These are phyloP conservation scores for Glossophaga mutica DNA, from an alignment of 2,797 vertebrate genomes.

Conservation along the genomic window DNA sequence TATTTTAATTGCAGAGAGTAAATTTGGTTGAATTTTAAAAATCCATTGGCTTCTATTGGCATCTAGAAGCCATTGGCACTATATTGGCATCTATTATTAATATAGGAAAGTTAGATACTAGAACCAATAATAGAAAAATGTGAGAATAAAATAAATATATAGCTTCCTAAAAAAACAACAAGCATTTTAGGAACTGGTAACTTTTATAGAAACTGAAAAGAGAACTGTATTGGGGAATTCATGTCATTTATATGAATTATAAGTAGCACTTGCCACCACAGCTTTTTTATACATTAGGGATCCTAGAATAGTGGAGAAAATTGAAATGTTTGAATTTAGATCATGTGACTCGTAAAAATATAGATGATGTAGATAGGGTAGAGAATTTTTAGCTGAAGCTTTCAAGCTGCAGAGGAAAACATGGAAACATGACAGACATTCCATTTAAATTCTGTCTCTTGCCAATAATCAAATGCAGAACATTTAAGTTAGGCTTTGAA, in stretches of 20 bases:
- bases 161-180: not conserved
- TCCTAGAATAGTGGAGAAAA: not conserved
- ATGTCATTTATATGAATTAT: not conserved
- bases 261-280: not conserved
- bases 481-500: not conserved
- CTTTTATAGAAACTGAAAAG: constrained; percentile 17
- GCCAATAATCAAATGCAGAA: not conserved
- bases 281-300: not conserved
- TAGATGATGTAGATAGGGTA: not conserved
- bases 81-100: not conserved
- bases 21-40: not conserved
- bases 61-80: too few species aligned
- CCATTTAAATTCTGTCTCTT: not conserved
- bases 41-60: not conserved
- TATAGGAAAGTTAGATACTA: not conserved
- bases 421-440: not conserved
- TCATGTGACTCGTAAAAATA: not conserved
- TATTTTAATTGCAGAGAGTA: not conserved
- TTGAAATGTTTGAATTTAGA: not conserved
- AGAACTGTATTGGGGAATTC: not conserved
- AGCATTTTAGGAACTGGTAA: not conserved
- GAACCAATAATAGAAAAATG: not conserved
- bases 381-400: not conserved
- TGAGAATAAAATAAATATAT: not conserved
- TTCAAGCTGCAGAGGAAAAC: not conserved